These are phyloP conservation scores for Nesogale talazaci DNA, from an alignment of 2,113 vertebrate species.

Conservation along the genomic window DNA sequence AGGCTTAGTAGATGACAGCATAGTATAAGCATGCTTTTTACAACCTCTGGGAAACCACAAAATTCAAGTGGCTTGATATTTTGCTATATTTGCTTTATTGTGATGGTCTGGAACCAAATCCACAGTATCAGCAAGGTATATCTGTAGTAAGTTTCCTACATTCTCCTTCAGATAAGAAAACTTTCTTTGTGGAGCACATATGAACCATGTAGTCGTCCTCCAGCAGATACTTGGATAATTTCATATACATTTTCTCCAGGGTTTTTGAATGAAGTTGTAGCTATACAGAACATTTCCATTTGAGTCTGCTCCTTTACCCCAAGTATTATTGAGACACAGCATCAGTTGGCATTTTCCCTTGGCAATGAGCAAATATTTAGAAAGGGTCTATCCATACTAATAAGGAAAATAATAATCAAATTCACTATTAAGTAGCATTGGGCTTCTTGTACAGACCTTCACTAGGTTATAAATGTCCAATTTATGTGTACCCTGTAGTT, in stretches of 20 bases:
- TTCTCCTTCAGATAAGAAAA: background rate
- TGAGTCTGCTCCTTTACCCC: background rate
- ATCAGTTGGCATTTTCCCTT: constrained; percentile 14
- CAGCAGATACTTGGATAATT: background rate
- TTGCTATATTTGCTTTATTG: no score
- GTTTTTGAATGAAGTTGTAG: background rate
- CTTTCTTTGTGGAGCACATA: background rate
- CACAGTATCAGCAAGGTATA: background rate
- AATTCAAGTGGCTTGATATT: no score
- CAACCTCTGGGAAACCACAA: no score
- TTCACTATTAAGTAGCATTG: background rate
- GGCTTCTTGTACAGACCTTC: background rate
- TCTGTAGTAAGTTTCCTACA: background rate
- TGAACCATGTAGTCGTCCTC: background rate
- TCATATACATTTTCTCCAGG: background rate
- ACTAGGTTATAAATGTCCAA: background rate
- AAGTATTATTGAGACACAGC: background rate
- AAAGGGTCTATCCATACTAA: background rate
- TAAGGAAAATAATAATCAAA: background rate
- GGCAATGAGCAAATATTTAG: background rate
- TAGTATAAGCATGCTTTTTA: no score
- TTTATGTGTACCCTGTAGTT: background rate
- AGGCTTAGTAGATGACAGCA: no score
- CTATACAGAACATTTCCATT: constrained; percentile 4
- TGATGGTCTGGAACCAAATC: no score